Conservation (phyloP, 2,113 vertebrate species). For the Hippoglossus stenolepis region DNA sequence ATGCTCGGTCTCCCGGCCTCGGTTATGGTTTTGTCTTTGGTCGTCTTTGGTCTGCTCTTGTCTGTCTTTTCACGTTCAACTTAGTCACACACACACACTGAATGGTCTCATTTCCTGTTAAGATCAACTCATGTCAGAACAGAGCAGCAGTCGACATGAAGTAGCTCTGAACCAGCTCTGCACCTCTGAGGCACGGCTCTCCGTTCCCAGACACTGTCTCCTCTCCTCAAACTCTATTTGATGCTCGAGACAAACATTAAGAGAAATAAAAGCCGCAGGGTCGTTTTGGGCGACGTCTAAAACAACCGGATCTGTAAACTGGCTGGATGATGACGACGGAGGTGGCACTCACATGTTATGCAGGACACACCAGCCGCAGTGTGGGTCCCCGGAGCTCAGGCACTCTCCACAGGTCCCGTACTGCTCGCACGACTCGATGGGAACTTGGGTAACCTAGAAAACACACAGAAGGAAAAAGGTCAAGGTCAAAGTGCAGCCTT, state of each 20-base stretch:
- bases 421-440: slow-evolving; percentile 96
- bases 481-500: not conserved
- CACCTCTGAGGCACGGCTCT: slow-evolving; percentile 15
- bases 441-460: slow-evolving; percentile 91
- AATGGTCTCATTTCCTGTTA: slow-evolving; percentile 31
- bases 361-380: slow-evolving; percentile 98
- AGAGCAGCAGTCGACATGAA: not conserved
- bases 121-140: slow-evolving; percentile 34
- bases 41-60: not conserved
- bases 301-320: not conserved
- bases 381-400: slow-evolving; percentile 96
- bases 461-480: slow-evolving; percentile 7
- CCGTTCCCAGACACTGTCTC: slow-evolving; percentile 22
- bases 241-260: slow-evolving; percentile 19
- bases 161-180: not conserved
- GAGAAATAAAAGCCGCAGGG: not conserved
- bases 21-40: not conserved
- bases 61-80: not conserved
- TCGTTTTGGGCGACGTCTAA: not conserved
- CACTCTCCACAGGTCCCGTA: slow-evolving; percentile 96
- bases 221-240: slow-evolving; percentile 11
- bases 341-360: slow-evolving; percentile 93
- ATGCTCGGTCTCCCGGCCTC: not conserved
- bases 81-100: not conserved
- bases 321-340: not conserved